Evolutionary conservation across 2,113 vertebrate species (phyloP), one percentile per base, ranked within the genome.

Genomic region (Ptyas mucosa): DNA sequence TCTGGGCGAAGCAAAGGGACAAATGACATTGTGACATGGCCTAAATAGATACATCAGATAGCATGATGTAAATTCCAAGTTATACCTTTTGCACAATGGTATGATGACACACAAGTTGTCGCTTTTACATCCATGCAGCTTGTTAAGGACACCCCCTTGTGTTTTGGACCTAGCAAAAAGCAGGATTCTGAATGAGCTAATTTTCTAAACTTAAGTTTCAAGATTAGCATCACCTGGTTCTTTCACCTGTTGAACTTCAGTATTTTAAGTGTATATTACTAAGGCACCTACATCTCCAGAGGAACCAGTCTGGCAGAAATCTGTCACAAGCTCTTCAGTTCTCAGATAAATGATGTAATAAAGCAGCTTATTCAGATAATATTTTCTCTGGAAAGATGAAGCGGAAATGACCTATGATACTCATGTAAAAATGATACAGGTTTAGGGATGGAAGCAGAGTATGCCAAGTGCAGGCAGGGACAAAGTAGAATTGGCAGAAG

Each of bases 361-460:
- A 29, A 46, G 34, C 23, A 91, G 75, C 14, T 75, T 53, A 24
- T 53, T 53, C 20, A 49, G 8, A n/a, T 12, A 64, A 6, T 61
- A 69, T 92, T 92, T 92, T 69, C 39, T 61, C 88, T 92, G 64
- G 86, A 88, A 39, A 75, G 49, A 29, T 54, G 23, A 39, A 88
- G n/a, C 86, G 75, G 58, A 54, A 92, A 75, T 69, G 49, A 88
- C 49, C 86, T 52, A 53, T 21, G 24, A 61, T 64, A 53, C 21
- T 57, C n/a, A 64, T 88, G 7, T 88, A 91, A 91, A 55, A 57
- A 58, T 86, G 58, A 49, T 49, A 49, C 43, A 61, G 29, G 81
- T 26, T 91, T 26, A 52, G 58, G 26, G 10, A 20, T 46, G 46
- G 49, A 90, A 52, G 20, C 20, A 86, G 12, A n/a, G 43, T 85